These are phyloP conservation scores for Oscarella lobularis DNA, from an alignment of 37 sponge, comb jelly and placozoan species.

Conservation along the genomic window DNA sequence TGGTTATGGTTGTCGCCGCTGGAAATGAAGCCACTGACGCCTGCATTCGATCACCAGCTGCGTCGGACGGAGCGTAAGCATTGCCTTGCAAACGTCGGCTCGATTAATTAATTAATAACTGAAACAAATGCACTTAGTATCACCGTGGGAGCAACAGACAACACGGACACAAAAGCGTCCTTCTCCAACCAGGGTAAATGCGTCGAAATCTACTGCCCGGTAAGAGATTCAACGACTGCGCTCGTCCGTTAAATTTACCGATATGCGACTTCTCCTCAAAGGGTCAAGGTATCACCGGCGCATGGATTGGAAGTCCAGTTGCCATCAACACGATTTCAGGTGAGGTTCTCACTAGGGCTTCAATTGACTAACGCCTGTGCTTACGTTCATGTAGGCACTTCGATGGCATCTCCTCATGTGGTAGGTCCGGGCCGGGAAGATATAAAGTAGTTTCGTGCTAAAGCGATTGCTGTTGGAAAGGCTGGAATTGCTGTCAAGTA, in stretches of 20 bases:
- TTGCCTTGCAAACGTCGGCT: too few species aligned
- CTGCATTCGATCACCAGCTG: conserved; percentile 4
- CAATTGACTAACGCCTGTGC: background rate
- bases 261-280: too few species aligned
- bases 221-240: too few species aligned
- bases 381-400: background rate
- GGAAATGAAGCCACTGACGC: background rate
- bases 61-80: background rate
- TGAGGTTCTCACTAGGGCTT: background rate
- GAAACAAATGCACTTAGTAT: too few species aligned
- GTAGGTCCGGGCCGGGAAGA: background rate
- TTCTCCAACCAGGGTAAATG: too few species aligned
- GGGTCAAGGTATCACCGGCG: too few species aligned
- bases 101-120: too few species aligned
- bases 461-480: background rate
- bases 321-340: conserved; percentile 12
- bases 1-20: background rate
- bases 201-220: too few species aligned
- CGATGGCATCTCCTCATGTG: conserved; percentile 7
- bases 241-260: too few species aligned
- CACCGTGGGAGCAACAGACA: too few species aligned
- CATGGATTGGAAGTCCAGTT: background rate
- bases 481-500: background rate
- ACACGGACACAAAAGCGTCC: too few species aligned
- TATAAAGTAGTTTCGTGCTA: background rate